phyloP scores from a whole-genome alignment of 2,113 vertebrate species.

The Taurulus bubalis region DNA sequence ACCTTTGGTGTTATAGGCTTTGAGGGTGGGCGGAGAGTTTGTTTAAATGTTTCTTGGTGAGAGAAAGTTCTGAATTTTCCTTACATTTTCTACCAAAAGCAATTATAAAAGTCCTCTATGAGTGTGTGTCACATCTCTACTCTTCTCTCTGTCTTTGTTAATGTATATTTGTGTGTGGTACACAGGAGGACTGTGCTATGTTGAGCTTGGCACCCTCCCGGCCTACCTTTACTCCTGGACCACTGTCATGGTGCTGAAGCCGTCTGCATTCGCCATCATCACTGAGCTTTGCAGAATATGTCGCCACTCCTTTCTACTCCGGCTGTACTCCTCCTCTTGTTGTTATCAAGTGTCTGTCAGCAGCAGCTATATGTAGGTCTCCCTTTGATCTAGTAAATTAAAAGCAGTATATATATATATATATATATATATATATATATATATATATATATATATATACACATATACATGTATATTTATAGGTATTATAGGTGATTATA shows the following conservation, averaged over 20 bases:
- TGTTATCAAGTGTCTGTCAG: conserved; percentile 88
- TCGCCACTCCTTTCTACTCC: conserved; percentile 88
- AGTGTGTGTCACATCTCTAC: neutral
- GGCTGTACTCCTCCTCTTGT: conserved; percentile 85
- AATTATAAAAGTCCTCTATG: neutral
- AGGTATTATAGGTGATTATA: neutral
- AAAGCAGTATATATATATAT: too few relatives aligned
- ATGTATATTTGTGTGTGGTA: conserved; percentile 14
- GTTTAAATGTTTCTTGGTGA: neutral
- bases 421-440: too few relatives aligned
- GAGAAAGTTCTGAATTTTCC: neutral
- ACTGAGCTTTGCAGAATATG: conserved; percentile 93
- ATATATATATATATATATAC: neutral
- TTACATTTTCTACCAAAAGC: neutral
- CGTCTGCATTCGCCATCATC: conserved; percentile 92
- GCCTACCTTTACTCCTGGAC: conserved; percentile 95
- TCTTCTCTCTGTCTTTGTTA: neutral
- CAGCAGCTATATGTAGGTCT: conserved; percentile 88
- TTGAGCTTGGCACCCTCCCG: conserved; percentile 91
- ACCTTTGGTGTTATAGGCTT: neutral
- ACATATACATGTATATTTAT: too few relatives aligned
- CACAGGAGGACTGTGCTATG: conserved; percentile 93
- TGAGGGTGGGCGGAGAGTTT: neutral
- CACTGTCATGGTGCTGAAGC: conserved; percentile 89
- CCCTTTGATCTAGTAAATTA: neutral